These are phyloP conservation scores for Panulirus ornatus DNA, from an alignment of 1,140 invertebrate species.

Conservation along the genomic window DNA sequence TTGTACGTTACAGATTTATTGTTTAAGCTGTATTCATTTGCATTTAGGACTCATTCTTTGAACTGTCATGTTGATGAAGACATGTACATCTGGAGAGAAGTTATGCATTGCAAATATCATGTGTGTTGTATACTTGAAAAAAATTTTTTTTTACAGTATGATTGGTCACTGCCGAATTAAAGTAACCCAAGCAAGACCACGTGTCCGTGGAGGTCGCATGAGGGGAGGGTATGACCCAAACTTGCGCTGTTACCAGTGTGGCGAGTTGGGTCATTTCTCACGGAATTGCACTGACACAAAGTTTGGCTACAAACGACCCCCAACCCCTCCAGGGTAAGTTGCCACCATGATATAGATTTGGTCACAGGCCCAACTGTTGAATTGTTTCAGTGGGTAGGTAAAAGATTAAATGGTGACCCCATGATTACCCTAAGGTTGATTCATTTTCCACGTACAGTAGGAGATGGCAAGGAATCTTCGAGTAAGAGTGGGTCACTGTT, in stretches of 20 bases:
- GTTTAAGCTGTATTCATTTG: too few species aligned
- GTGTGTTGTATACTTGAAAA: too few species aligned
- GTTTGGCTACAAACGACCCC: conserved; percentile 77
- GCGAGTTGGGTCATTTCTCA: conserved; percentile 83
- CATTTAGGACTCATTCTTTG: too few species aligned
- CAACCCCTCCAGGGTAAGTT: conserved; percentile 75
- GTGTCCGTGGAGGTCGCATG: conserved; percentile 78
- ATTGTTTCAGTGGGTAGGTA: conserved; percentile 61
- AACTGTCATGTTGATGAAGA: too few species aligned
- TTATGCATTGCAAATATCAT: too few species aligned
- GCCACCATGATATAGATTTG: conserved; percentile 30
- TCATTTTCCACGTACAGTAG: conserved; percentile 22
- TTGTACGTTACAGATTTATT: too few species aligned
- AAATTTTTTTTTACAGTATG: conserved; percentile 72
- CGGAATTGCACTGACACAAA: conserved; percentile 81
- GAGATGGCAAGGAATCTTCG: conserved; percentile 29
- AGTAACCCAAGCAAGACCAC: conserved; percentile 79
- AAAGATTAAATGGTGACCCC: conserved; percentile 52
- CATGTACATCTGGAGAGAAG: too few species aligned
- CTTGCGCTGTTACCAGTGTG: conserved; percentile 84
- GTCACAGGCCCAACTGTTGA: conserved; percentile 34
- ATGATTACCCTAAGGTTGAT: conserved; percentile 40
- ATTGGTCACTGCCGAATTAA: conserved; percentile 78
- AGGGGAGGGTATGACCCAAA: conserved; percentile 80
- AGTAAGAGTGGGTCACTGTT: conserved; percentile 20